Base-by-base conservation (phyloP, 2,888 invertebrate genomes). In the Chouioia cunea region DNA sequence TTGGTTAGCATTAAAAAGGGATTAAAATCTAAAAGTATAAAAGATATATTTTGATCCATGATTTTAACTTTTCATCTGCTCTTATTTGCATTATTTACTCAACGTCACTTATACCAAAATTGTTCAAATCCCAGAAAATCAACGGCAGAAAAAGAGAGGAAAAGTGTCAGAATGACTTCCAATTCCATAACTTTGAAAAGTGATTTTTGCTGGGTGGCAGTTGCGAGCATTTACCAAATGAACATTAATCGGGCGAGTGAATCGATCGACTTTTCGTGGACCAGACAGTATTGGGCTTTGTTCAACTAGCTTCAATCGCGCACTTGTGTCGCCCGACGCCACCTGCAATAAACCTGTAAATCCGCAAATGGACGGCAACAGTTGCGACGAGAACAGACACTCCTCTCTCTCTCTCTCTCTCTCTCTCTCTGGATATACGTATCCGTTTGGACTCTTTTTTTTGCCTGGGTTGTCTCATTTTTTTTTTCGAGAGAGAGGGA, bases 281-380 rank as follows among this genome's bases (percentile, higher is more conserved):
- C 23, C 36, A 36, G 36, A 36, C 36, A 10, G 14, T 18, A 43
- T 23, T 0, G 23, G 16, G 57, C 50, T 65, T 57, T 65, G 57
- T 65, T 50, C 65, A 10, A 6, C 1, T 10, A 1, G 27, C 47
- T 64, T 64, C 64, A 56, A 64, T 22, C 20, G 56, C 20, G 43
- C 56, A 69, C 63, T 69, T 69, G 57, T 57, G 63, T 57, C 57
- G 36, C 20, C 16, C 36, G n/a, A 43, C 64, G 18, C 53, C 70
- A 70, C 70, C 70, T 70, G 64, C 70, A 70, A 70, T 70, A 65
- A 70, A 70, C 64, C 70, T 70, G 70, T 54, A 70, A 70, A 70
- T 70, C 70, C 70, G 64, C 64, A 70, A 70, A 70, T 65, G 64
- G 64, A 70, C 64, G 64, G 58, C 58, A 59, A 57, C 69, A 14